These are phyloP conservation scores for Ormyrus pomaceus DNA, from an alignment of 2,888 invertebrate species.

Conservation along the genomic window DNA sequence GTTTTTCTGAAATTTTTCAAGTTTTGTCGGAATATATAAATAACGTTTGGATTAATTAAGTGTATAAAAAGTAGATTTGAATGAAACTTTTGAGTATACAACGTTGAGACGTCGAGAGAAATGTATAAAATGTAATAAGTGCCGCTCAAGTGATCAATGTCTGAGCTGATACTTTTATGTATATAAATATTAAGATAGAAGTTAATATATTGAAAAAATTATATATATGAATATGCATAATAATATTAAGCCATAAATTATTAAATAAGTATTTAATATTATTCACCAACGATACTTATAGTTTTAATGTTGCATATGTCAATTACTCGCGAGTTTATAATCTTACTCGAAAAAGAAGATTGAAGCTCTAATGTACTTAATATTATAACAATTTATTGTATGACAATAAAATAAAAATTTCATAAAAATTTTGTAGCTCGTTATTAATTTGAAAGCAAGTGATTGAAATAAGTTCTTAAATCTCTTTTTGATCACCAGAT, in stretches of 20 bases:
- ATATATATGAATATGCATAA: slow-evolving; percentile 18
- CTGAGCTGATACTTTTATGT: slow-evolving; percentile 13
- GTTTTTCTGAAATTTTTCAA: too few relatives aligned
- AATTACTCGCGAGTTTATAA: not conserved
- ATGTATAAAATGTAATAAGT: slow-evolving; percentile 11
- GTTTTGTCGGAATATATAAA: too few relatives aligned
- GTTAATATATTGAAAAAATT: slow-evolving; percentile 18
- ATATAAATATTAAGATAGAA: slow-evolving; percentile 26
- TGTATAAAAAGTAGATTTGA: too few relatives aligned
- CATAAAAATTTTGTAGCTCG: too few relatives aligned
- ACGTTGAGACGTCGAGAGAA: not conserved
- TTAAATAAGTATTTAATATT: slow-evolving; percentile 24
- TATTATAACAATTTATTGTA: not conserved
- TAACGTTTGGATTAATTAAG: too few relatives aligned
- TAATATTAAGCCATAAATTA: slow-evolving; percentile 45
- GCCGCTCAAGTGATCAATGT: slow-evolving; percentile 31
- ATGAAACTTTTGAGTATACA: too few relatives aligned
- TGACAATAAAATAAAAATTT: too few relatives aligned
- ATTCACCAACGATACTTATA: slow-evolving; percentile 4
- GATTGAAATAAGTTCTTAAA: too few relatives aligned
- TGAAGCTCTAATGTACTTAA: not conserved
- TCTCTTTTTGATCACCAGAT: too few relatives aligned
- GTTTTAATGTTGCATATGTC: not conserved
- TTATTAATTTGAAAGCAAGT: too few relatives aligned
- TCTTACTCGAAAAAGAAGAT: not conserved